These are phyloP conservation scores for Plecotus auritus DNA, from an alignment of 2,113 vertebrate species.

Conservation along the genomic window DNA sequence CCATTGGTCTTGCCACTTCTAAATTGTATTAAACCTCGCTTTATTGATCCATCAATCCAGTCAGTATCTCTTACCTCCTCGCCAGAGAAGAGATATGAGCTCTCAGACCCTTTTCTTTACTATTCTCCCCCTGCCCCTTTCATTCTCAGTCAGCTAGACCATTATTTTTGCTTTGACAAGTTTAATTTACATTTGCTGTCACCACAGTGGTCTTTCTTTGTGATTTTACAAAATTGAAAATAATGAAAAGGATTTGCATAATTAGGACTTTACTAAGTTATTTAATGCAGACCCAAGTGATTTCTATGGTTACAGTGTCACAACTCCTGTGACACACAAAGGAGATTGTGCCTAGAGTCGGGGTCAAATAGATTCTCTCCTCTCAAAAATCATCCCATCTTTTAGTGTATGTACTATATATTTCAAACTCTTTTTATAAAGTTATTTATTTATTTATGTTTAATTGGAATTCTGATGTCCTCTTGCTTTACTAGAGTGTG, in stretches of 20 bases:
- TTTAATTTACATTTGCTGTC: not conserved
- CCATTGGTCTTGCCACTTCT: not conserved
- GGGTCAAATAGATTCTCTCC: not conserved
- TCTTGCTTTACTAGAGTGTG: not conserved
- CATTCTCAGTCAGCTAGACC: not conserved
- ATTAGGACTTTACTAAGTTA: not conserved
- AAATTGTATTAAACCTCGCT: not conserved
- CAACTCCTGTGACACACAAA: not conserved
- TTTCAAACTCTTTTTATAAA: not conserved
- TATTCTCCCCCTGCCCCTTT: not conserved
- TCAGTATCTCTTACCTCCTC: not conserved
- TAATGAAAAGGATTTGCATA: not conserved
- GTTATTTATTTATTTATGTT: not conserved
- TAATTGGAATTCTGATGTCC: not conserved
- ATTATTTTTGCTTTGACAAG: not conserved
- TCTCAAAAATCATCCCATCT: not conserved
- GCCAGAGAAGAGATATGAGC: not conserved
- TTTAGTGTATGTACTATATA: not conserved
- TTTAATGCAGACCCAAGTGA: not conserved
- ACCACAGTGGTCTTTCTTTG: not conserved
- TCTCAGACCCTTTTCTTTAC: not conserved
- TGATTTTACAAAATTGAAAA: constrained; percentile 21
- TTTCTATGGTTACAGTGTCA: not conserved
- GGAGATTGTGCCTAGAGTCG: not conserved
- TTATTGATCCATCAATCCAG: not conserved